These are phyloP conservation scores for Deilephila porcellus DNA, from an alignment of 2,888 invertebrate species.

Conservation along the genomic window DNA sequence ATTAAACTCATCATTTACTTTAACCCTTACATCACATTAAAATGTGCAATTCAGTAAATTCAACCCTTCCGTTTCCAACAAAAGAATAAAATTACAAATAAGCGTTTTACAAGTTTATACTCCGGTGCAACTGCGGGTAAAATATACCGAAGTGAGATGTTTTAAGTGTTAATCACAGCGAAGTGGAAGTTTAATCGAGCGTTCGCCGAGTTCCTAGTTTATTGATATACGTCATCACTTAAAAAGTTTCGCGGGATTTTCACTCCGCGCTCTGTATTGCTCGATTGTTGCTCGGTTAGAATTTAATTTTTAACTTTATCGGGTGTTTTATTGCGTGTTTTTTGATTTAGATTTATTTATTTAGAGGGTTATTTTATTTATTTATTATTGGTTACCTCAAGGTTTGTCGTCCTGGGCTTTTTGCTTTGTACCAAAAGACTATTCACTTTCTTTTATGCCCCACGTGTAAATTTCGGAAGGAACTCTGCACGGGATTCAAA, in stretches of 20 bases:
- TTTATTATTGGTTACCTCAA: too few relatives aligned
- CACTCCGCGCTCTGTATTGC: slow-evolving; percentile 31
- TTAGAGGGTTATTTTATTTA: too few relatives aligned
- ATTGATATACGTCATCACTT: slow-evolving; percentile 41
- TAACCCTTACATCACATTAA: neutral
- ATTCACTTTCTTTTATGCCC: too few relatives aligned
- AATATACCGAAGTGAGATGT: slow-evolving; percentile 24
- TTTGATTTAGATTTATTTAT: too few relatives aligned
- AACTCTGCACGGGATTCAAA: too few relatives aligned
- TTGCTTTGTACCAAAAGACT: too few relatives aligned
- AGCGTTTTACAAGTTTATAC: slow-evolving; percentile 18
- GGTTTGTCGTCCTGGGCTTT: too few relatives aligned
- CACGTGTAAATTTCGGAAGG: too few relatives aligned
- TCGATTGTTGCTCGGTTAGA: slow-evolving; percentile 21
- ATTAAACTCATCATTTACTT: neutral
- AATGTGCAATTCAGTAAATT: neutral
- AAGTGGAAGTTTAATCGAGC: slow-evolving; percentile 45
- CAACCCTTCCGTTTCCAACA: neutral
- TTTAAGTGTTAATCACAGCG: slow-evolving; percentile 38
- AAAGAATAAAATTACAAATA: slow-evolving; percentile 12
- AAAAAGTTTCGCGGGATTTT: slow-evolving; percentile 32
- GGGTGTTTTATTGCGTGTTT: neutral
- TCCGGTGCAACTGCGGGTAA: neutral
- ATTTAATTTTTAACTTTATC: neutral
- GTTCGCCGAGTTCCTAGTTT: slow-evolving; percentile 35